phyloP scores from a whole-genome alignment of 1,140 invertebrate genomes.

The Neodiprion fabricii region DNA sequence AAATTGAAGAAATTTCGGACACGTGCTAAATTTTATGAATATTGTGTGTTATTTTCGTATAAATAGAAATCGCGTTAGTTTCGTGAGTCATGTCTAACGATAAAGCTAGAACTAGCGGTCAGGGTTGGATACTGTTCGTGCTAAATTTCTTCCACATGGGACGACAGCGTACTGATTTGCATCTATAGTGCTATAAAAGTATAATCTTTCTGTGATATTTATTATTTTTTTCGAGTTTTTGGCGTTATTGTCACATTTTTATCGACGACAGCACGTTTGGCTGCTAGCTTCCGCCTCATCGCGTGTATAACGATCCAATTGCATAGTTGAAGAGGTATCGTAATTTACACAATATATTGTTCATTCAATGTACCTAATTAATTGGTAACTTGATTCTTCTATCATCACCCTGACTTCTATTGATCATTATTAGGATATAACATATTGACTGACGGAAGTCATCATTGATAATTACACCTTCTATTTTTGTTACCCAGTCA shows the following conservation, averaged over 20 bases:
- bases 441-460: background rate
- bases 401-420: background rate
- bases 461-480: background rate
- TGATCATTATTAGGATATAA: too few species aligned
- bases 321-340: background rate
- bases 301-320: background rate
- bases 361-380: background rate
- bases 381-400: background rate
- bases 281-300: too few species aligned
- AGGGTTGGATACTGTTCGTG: too few species aligned
- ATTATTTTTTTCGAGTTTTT: too few species aligned
- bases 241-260: too few species aligned
- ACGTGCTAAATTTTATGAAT: background rate
- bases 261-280: too few species aligned
- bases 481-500: background rate
- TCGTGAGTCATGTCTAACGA: background rate
- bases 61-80: background rate
- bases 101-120: too few species aligned
- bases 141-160: too few species aligned
- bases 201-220: too few species aligned
- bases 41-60: too few species aligned
- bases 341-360: background rate
- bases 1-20: background rate
- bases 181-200: too few species aligned
- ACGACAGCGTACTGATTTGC: too few species aligned